Evolutionary conservation across 2,113 vertebrate species (phyloP).

Genomic region (Eulacestoma nigropectus): DNA sequence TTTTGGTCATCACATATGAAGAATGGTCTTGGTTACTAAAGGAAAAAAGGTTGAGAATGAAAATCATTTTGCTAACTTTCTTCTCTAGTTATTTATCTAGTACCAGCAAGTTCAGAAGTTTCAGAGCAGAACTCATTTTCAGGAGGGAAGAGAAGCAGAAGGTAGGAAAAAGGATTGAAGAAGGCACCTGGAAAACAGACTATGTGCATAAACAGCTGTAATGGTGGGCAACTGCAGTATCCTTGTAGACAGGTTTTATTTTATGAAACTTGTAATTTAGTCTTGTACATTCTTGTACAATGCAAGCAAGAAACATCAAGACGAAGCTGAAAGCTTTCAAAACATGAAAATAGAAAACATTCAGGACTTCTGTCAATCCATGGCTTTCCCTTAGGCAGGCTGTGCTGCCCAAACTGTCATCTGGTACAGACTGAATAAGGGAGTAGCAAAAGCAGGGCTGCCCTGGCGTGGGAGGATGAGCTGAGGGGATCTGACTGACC

Average conservation of each 20-base stretch:
- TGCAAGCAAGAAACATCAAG: neutral
- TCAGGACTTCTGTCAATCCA: neutral
- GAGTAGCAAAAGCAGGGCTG: neutral
- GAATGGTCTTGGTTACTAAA: neutral
- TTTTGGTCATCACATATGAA: neutral
- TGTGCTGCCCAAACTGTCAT: neutral
- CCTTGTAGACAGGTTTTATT: neutral
- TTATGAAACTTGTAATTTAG: neutral
- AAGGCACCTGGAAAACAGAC: neutral
- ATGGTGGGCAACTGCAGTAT: neutral
- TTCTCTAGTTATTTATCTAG: neutral
- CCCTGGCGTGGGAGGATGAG: neutral
- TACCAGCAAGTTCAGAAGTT: neutral
- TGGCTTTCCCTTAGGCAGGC: neutral
- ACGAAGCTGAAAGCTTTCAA: neutral
- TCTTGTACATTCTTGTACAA: neutral
- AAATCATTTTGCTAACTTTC: neutral
- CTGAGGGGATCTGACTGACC: neutral
- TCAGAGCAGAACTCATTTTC: neutral
- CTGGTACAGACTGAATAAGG: neutral
- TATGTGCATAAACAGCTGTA: neutral
- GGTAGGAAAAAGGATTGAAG: neutral
- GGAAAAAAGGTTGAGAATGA: neutral
- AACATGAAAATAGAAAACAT: neutral
- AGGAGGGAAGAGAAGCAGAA: neutral